These are phyloP conservation scores for Pyrgilauda ruficollis DNA, from an alignment of 2,113 vertebrate genomes.

Conservation along the genomic window DNA sequence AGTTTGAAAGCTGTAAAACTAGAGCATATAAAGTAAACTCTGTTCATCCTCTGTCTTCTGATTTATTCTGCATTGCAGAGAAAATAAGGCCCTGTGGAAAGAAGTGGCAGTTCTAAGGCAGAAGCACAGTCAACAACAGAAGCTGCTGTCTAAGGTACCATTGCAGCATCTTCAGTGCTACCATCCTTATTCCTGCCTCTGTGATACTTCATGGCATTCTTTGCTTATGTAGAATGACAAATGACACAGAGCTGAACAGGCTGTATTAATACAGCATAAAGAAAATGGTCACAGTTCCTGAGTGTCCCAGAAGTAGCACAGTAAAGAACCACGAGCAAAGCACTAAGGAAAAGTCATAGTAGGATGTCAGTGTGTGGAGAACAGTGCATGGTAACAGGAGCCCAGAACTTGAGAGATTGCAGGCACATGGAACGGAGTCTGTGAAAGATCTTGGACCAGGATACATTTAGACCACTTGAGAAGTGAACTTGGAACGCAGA, in stretches of 20 bases:
- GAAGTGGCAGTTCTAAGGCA: conserved; percentile 70
- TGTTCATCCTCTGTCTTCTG: conserved; percentile 54
- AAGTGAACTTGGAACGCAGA: not conserved
- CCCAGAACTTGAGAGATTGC: not conserved
- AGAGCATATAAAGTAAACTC: conserved; percentile 40
- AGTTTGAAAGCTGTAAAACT: conserved; percentile 43
- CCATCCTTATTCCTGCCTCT: conserved; percentile 41
- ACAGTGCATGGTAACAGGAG: conserved; percentile 3
- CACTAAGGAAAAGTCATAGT: not conserved
- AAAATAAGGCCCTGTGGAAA: conserved; percentile 68
- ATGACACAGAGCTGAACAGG: conserved; percentile 62
- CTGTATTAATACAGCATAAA: conserved; percentile 17
- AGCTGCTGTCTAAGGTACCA: conserved; percentile 73
- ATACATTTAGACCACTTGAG: not conserved
- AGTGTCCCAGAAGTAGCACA: conserved; percentile 36
- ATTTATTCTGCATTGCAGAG: conserved; percentile 67
- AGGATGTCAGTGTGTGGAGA: not conserved
- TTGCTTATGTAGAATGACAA: conserved; percentile 58
- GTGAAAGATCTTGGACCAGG: not conserved
- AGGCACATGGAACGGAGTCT: not conserved
- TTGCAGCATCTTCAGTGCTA: conserved; percentile 50
- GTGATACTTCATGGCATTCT: conserved; percentile 35
- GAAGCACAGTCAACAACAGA: conserved; percentile 73
- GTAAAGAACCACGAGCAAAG: not conserved
- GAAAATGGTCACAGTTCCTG: conserved; percentile 34